Percentiles rank a stretch among this genome's conserved stretches.
phyloP scores from a whole-genome alignment of 2,797 vertebrate species.

The Leuciscus waleckii region DNA sequence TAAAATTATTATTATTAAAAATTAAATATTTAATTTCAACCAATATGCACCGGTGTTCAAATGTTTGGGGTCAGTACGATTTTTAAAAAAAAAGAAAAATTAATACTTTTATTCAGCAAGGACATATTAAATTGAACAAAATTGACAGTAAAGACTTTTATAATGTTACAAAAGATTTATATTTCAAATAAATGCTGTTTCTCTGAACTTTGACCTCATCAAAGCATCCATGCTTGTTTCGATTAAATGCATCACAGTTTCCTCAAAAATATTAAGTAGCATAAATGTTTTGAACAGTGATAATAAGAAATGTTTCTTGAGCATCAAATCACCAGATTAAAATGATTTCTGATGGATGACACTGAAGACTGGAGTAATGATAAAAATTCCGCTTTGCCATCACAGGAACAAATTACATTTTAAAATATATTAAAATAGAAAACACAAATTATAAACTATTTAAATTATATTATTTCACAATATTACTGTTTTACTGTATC shows the following conservation, averaged over 20 bases:
- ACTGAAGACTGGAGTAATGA: not conserved
- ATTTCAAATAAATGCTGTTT: not conserved
- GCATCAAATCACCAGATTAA: not conserved
- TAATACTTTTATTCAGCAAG: not conserved
- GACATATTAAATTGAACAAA: not conserved
- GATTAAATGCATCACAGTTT: not conserved
- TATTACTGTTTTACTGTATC: not conserved
- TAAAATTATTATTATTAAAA: not conserved
- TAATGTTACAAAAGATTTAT: not conserved
- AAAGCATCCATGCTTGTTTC: too few species aligned
- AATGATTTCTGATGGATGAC: not conserved
- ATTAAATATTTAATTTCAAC: not conserved
- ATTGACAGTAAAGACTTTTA: not conserved
- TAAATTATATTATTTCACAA: not conserved
- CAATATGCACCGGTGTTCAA: not conserved
- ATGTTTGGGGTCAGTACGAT: not conserved
- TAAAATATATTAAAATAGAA: not conserved
- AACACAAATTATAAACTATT: not conserved
- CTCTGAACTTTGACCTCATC: not conserved
- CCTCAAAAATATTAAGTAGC: not conserved
- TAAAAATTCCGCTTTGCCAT: not conserved
- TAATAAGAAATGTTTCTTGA: not conserved
- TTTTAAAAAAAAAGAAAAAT: not conserved
- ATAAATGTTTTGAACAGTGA: not conserved
- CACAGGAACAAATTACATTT: not conserved